Conservation (phyloP, 2,113 vertebrate species). For the Chroicocephalus ridibundus region DNA sequence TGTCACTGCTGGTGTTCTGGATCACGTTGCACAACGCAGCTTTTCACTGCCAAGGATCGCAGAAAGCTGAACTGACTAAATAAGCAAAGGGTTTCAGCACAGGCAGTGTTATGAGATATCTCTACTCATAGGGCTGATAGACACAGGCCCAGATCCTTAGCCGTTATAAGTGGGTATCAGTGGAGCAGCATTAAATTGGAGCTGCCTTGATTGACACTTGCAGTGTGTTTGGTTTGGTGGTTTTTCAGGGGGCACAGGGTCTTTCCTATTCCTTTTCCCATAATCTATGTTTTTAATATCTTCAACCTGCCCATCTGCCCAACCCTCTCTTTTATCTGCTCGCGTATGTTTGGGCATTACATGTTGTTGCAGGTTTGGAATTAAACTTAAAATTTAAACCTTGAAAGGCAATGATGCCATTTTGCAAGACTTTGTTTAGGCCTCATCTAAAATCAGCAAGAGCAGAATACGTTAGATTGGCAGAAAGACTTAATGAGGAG, state of each 20-base stretch:
- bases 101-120: not conserved
- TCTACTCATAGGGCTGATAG: not conserved
- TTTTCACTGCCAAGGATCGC: not conserved
- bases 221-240: not conserved
- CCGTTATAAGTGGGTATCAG: not conserved
- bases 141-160: not conserved
- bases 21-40: not conserved
- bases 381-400: not conserved
- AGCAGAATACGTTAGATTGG: not conserved
- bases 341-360: not conserved
- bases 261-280: not conserved
- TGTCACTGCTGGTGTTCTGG: not conserved
- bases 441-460: not conserved
- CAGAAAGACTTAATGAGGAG: not conserved
- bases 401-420: not conserved
- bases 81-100: not conserved
- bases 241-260: fast-evolving
- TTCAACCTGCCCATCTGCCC: not conserved
- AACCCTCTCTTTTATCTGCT: not conserved
- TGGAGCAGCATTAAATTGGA: not conserved
- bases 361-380: not conserved
- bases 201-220: not conserved
- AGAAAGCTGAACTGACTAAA: not conserved
- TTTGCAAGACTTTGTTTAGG: not conserved
- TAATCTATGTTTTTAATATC: not conserved